Evolutionary conservation across 1,140 invertebrate genomes (phyloP), one percentile per base, ranked within the genome.

Genomic region (Neuroterus valhalla): DNA sequence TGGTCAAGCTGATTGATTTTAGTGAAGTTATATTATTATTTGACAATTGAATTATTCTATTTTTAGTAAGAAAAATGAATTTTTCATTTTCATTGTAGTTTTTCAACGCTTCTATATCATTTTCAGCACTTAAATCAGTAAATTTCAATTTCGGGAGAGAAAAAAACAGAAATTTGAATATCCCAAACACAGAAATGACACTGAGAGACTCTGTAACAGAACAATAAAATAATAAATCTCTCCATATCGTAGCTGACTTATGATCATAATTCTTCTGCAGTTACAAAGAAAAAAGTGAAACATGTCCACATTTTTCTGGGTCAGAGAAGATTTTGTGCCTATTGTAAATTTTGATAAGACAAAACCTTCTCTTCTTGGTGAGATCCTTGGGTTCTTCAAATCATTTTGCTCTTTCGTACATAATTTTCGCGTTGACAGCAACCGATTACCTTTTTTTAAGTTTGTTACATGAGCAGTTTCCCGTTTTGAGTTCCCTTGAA

Each of bases 261-360:
- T 12, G 19, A 52, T 19, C 21, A 52, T 52, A 52, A 52, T 52
- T 23, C 50, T 52, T 52, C 6, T 21, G 17, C 6, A 21, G 11
- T 11, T 10, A 52, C 10, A 21, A 23, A 52, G 11, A 21, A 23
- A 52, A 52, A 52, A 19, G 21, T 23, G 31, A 38, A 38, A 38
- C 31, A 38, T 52, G 2, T 14, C 10, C 19, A 50, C 8, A 19
- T 17, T 6, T 52, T 52, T 52, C 21, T 21, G 50, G 50, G 50
- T 52, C 50, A 52, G 12, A 23, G 50, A 52, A 52, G 50, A 52
- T 52, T 52, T 50, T 50, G n/a, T 50, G 23, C 17, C 23, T 52
- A 52, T 52, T 52, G 23, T 52, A 52, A n/a, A 50, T 50, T n/a
- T n/a, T 50, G 50, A 52, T 52, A 23, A 52, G 50, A 52, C 50